phyloP scores from a whole-genome alignment of 2,113 vertebrate species.

The Pomatostomus ruficeps region DNA sequence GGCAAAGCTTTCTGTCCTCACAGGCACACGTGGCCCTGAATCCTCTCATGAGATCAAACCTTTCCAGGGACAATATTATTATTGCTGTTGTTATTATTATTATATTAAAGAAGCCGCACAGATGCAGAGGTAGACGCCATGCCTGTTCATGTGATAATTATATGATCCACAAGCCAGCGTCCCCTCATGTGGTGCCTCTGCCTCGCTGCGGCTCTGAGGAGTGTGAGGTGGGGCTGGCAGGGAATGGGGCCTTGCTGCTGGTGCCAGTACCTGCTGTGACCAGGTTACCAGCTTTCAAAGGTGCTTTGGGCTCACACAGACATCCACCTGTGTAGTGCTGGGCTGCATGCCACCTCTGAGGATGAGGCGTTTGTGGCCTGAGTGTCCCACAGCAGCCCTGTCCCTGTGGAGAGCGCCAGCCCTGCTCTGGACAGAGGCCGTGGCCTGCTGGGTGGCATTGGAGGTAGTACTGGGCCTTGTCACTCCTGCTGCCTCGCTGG shows the following conservation, averaged over 20 bases:
- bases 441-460: rapidly evolving
- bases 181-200: rapidly evolving
- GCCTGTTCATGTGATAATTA: rapidly evolving
- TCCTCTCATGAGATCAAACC: not conserved
- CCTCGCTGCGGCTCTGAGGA: rapidly evolving
- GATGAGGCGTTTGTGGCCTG: not conserved
- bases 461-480: rapidly evolving
- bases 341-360: not conserved
- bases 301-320: not conserved
- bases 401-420: not conserved
- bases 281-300: not conserved
- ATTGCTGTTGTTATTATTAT: not conserved
- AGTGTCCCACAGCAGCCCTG: not conserved
- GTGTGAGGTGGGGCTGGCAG: not conserved
- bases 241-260: rapidly evolving
- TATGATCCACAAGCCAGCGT: rapidly evolving
- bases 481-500: not conserved
- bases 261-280: rapidly evolving
- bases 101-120: not conserved
- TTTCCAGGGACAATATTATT: not conserved
- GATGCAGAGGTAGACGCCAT: rapidly evolving
- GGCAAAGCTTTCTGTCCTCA: not conserved
- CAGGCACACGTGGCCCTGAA: not conserved
- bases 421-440: not conserved
- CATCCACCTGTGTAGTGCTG: rapidly evolving